A percentile compares a stretch with the other conserved stretches of the same genome.
These are phyloP conservation scores for Poecilia latipinna DNA, from an alignment of 2,113 vertebrate genomes.

Conservation along the genomic window DNA sequence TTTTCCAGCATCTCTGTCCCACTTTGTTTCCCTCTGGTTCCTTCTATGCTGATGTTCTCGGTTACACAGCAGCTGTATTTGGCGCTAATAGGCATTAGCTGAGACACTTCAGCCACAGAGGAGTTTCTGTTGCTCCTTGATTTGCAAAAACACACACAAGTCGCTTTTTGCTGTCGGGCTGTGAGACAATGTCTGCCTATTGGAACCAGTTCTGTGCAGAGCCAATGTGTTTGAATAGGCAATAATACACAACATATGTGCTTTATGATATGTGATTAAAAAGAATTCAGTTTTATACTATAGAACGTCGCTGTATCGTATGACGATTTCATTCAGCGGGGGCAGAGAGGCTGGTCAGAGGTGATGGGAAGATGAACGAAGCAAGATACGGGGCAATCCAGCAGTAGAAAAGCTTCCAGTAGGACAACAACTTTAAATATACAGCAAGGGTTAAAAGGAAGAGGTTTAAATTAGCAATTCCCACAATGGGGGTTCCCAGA, in stretches of 20 bases:
- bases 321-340: not conserved
- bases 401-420: not conserved
- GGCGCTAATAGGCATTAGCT: conserved; percentile 38
- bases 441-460: not conserved
- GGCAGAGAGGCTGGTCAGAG: not conserved
- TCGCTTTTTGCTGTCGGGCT: conserved; percentile 16
- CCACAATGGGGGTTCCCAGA: not conserved
- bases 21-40: conserved; percentile 18
- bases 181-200: not conserved
- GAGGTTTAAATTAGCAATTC: not conserved
- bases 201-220: conserved; percentile 8
- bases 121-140: conserved; percentile 28
- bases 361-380: not conserved
- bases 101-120: conserved; percentile 10
- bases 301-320: not conserved
- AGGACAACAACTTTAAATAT: not conserved
- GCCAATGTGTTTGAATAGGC: not conserved
- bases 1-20: conserved; percentile 20
- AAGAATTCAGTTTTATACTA: not conserved
- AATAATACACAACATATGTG: not conserved
- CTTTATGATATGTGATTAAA: not conserved
- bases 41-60: conserved; percentile 34
- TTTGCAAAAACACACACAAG: conserved; percentile 28
- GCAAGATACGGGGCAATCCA: not conserved
- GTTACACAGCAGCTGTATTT: conserved; percentile 39